Conservation (phyloP, 2,888 invertebrate species). For the Leucania comma region DNA sequence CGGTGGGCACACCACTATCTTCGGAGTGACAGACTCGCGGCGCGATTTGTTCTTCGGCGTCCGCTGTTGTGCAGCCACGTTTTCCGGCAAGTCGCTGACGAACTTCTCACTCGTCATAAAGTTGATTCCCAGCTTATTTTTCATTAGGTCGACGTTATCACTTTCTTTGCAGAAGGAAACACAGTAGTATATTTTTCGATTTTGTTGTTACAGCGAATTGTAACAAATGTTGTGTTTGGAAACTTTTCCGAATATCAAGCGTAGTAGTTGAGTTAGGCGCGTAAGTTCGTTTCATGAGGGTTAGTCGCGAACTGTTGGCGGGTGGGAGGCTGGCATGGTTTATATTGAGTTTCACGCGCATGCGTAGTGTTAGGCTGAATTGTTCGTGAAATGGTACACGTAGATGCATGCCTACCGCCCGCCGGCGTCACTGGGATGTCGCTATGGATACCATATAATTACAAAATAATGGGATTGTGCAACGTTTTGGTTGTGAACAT, state of each 20-base stretch:
- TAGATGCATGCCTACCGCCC: slow-evolving; percentile 68
- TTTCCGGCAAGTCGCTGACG: slow-evolving; percentile 78
- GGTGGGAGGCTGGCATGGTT: slow-evolving; percentile 66
- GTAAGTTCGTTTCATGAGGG: slow-evolving; percentile 75
- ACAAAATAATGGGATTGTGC: slow-evolving; percentile 17
- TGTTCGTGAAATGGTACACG: slow-evolving; percentile 72
- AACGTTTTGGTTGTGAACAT: not conserved
- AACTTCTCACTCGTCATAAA: slow-evolving; percentile 82
- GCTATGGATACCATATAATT: slow-evolving; percentile 39
- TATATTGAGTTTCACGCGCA: slow-evolving; percentile 80
- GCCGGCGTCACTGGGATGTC: slow-evolving; percentile 35
- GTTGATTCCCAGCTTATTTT: slow-evolving; percentile 82
- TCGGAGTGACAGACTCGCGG: slow-evolving; percentile 83
- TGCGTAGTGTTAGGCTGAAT: slow-evolving; percentile 72
- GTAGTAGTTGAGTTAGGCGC: slow-evolving; percentile 62
- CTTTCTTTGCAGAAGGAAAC: slow-evolving; percentile 66
- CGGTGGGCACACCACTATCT: slow-evolving; percentile 88
- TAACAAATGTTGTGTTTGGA: slow-evolving; percentile 68
- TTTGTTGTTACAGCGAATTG: slow-evolving; percentile 54
- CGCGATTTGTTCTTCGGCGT: slow-evolving; percentile 72
- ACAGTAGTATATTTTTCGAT: slow-evolving; percentile 58
- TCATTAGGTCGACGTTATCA: slow-evolving; percentile 79
- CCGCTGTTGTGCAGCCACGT: slow-evolving; percentile 73
- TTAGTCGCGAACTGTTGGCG: slow-evolving; percentile 79
- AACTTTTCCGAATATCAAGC: slow-evolving; percentile 81